Conservation (phyloP, 2,113 vertebrate genomes). For the Himantopus leucocephalus region DNA sequence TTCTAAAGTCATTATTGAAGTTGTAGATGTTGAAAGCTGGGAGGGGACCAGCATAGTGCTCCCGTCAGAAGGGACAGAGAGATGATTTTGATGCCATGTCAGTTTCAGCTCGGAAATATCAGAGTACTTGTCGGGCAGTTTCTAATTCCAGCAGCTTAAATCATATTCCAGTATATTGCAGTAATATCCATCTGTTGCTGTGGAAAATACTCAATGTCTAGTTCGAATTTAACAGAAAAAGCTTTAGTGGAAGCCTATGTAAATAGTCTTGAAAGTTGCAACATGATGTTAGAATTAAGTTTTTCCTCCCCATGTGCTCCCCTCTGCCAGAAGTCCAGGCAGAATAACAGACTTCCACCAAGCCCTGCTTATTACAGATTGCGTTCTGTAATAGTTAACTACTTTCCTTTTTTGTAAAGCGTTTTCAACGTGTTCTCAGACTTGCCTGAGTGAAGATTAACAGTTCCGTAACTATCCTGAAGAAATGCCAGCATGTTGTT, state of each 20-base stretch:
- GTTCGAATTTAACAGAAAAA: neutral
- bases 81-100: neutral
- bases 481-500: neutral
- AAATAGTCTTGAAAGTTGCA: neutral
- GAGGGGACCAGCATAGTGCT: neutral
- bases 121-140: neutral
- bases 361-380: neutral
- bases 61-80: neutral
- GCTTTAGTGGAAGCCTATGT: neutral
- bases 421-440: neutral
- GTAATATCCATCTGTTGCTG: neutral
- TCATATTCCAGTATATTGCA: neutral
- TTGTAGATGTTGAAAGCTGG: neutral
- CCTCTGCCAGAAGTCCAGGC: neutral
- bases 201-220: neutral
- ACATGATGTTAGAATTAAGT: neutral
- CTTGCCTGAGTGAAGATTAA: neutral
- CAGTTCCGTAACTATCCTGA: neutral
- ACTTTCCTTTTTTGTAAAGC: neutral
- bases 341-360: neutral
- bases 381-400: neutral
- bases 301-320: neutral
- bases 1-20: neutral
- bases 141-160: conserved; percentile 30
- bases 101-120: neutral